Evolutionary conservation across 2,797 vertebrate species (phyloP).

Genomic region (Coccyzus lansbergi): DNA sequence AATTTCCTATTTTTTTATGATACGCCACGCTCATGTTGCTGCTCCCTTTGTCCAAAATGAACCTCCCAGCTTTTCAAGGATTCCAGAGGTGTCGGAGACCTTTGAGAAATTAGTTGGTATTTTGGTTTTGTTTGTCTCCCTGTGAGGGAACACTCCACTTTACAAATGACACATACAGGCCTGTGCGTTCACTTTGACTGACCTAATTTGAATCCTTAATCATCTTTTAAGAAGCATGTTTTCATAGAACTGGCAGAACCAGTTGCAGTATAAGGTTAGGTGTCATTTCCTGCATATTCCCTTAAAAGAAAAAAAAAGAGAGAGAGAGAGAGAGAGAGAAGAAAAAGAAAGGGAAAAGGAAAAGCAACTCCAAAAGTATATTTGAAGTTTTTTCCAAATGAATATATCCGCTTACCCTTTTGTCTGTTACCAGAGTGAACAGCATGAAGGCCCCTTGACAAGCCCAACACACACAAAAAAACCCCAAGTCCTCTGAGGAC

Average conservation of each 20-base stretch:
- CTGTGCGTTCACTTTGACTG: neutral
- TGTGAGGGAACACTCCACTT: neutral
- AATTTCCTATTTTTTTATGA: neutral
- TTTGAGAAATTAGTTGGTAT: neutral
- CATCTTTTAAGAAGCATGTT: slow-evolving; percentile 15
- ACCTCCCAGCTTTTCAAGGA: neutral
- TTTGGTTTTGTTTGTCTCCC: neutral
- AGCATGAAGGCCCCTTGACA: neutral
- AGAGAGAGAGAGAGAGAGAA: no score
- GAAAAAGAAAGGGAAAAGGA: neutral
- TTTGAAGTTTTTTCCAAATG: neutral
- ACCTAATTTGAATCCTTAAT: slow-evolving; percentile 48
- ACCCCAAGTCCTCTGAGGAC: neutral
- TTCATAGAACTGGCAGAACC: slow-evolving; percentile 53
- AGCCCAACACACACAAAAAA: neutral
- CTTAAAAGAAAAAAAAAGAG: neutral
- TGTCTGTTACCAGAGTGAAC: neutral
- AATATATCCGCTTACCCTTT: neutral
- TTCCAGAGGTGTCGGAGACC: neutral
- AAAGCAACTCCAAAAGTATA: neutral
- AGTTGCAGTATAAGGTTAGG: neutral
- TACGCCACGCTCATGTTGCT: neutral
- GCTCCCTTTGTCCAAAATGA: neutral
- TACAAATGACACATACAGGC: neutral
- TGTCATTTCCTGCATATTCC: slow-evolving; percentile 34